Conservation (phyloP, 2,888 invertebrate species). For the Mythimna albipuncta region DNA sequence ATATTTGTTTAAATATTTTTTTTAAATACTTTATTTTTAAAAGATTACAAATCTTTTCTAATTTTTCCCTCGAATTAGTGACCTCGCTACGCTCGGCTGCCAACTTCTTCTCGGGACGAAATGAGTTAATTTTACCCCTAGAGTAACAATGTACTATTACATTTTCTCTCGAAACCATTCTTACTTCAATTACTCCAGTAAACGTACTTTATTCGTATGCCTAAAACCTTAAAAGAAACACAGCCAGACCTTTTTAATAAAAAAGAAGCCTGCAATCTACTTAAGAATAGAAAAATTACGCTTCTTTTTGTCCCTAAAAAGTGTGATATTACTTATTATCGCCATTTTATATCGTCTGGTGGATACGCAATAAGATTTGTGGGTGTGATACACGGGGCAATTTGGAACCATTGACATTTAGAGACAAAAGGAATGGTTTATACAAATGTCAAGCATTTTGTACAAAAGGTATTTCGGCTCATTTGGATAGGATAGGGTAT, state of each 20-base stretch:
- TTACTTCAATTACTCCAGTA: not conserved
- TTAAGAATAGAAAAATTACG: conserved; percentile 49
- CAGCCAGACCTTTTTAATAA: conserved; percentile 22
- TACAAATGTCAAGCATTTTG: conserved; percentile 50
- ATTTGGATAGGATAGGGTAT: conserved; percentile 21
- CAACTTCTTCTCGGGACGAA: no score
- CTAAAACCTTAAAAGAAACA: conserved; percentile 19
- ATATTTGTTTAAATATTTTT: no score
- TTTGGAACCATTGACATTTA: conserved; percentile 62
- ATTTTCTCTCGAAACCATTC: not conserved
- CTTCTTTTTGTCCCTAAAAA: conserved; percentile 7
- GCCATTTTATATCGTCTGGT: conserved; percentile 39
- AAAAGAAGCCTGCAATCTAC: conserved; percentile 30
- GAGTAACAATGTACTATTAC: no score
- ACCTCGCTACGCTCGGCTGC: no score
- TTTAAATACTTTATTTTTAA: no score
- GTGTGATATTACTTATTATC: conserved; percentile 37
- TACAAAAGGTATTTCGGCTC: conserved; percentile 32
- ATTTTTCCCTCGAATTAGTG: no score
- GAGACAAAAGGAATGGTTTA: conserved; percentile 41
- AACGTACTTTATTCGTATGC: conserved; percentile 5
- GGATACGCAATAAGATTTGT: conserved; percentile 42
- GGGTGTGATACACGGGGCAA: conserved; percentile 38
- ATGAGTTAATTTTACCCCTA: no score
- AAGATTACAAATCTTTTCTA: no score